These are phyloP conservation scores for Epinotia nisella DNA, from an alignment of 2,888 invertebrate genomes.

Conservation along the genomic window DNA sequence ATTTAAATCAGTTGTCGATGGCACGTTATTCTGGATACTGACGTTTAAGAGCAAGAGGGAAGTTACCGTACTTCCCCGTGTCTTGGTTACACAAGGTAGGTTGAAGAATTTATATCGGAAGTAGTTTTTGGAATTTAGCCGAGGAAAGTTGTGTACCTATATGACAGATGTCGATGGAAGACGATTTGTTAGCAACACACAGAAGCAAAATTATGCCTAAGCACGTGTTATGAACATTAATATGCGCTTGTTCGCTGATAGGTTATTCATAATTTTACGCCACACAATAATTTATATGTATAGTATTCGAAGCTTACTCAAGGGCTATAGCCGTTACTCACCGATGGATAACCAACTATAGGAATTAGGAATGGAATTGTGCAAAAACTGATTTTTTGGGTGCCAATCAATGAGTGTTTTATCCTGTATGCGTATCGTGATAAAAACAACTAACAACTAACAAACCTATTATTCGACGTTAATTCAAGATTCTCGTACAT, in stretches of 20 bases:
- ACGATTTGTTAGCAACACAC: neutral
- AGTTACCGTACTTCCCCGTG: slow-evolving; percentile 27
- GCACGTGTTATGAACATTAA: neutral
- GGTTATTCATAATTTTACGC: neutral
- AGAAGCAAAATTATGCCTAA: neutral
- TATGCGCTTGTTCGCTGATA: neutral
- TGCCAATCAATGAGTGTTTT: too few species aligned
- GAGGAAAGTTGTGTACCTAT: slow-evolving; percentile 11
- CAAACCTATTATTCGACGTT: too few species aligned
- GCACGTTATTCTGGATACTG: slow-evolving; percentile 25
- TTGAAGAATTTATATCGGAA: slow-evolving; percentile 31
- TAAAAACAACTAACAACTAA: too few species aligned
- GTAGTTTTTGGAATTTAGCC: slow-evolving; percentile 6
- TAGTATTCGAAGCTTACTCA: too few species aligned
- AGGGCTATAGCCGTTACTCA: too few species aligned
- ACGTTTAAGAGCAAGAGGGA: slow-evolving; percentile 29
- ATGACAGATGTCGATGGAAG: slow-evolving; percentile 12
- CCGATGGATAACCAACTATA: too few species aligned
- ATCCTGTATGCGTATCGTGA: too few species aligned
- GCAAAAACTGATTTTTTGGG: too few species aligned
- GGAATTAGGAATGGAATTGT: too few species aligned
- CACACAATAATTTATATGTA: too few species aligned
- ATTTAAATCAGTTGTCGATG: neutral
- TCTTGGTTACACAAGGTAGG: slow-evolving; percentile 10
- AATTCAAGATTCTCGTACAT: too few species aligned